Percentiles rank a stretch among this genome's conserved stretches.
These are phyloP conservation scores for Temnothorax rugatulus DNA, from an alignment of 2,888 invertebrate species.

Conservation along the genomic window DNA sequence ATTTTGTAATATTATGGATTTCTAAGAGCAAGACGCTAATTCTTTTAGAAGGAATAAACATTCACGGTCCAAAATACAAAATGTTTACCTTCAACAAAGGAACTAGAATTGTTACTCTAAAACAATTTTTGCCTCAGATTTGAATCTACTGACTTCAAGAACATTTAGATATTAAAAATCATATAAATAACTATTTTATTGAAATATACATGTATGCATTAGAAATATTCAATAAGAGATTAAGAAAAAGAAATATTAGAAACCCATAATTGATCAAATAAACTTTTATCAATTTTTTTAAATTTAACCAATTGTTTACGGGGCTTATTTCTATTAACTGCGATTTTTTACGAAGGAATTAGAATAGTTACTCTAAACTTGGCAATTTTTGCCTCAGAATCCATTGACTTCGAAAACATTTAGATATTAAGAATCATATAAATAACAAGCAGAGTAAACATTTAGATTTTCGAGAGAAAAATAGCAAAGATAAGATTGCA, in stretches of 20 bases:
- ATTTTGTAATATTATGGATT: not conserved
- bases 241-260: not conserved
- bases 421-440: not conserved
- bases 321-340: not conserved
- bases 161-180: not conserved
- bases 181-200: not conserved
- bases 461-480: not conserved
- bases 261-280: not conserved
- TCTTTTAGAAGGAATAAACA: not conserved
- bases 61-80: not conserved
- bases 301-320: not conserved
- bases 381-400: not conserved
- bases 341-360: not conserved
- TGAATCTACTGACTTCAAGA: not conserved
- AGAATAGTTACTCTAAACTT: not conserved
- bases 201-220: not conserved
- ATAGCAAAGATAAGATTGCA: conserved; percentile 9
- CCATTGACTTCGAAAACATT: not conserved
- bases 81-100: not conserved
- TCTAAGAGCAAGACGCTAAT: not conserved
- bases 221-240: not conserved
- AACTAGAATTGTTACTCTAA: not conserved
- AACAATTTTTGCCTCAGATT: not conserved
- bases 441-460: not conserved
- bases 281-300: not conserved